Conservation (phyloP, 2,113 vertebrate species). For the Pygoscelis antarcticus region DNA sequence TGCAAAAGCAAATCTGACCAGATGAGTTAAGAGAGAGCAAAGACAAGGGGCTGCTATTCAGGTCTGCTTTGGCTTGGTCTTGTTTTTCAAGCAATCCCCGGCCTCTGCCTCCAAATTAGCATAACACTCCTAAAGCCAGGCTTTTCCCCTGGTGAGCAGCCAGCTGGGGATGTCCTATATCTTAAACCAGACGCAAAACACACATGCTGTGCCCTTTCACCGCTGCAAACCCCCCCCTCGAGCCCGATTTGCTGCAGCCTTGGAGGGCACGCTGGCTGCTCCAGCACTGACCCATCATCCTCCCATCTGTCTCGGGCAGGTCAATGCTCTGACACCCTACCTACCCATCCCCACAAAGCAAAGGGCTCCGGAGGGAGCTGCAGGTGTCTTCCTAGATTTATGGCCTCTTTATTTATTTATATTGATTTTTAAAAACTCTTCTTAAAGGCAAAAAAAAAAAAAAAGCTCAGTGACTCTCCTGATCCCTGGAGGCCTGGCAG, state of each 20-base stretch:
- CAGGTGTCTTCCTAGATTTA: slow-evolving; percentile 45
- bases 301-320: slow-evolving; percentile 34
- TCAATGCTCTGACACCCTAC: slow-evolving; percentile 37
- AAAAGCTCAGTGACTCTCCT: background rate
- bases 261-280: slow-evolving; percentile 44
- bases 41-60: background rate
- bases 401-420: slow-evolving; percentile 42
- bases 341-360: slow-evolving; percentile 14
- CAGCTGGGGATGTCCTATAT: slow-evolving; percentile 13
- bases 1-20: background rate
- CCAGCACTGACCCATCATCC: background rate
- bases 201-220: background rate
- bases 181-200: slow-evolving; percentile 1
- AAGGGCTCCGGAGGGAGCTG: slow-evolving; percentile 5
- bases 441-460: background rate
- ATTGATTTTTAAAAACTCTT: slow-evolving; percentile 39
- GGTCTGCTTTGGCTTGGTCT: slow-evolving; percentile 1
- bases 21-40: background rate
- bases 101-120: slow-evolving; percentile 18
- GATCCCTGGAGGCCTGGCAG: background rate
- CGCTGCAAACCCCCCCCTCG: background rate
- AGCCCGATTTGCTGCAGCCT: slow-evolving; percentile 14
- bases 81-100: slow-evolving; percentile 1
- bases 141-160: background rate
- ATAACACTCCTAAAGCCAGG: slow-evolving; percentile 4